phyloP scores from a whole-genome alignment of 1,140 invertebrate genomes.

The Camponotus pennsylvanicus region DNA sequence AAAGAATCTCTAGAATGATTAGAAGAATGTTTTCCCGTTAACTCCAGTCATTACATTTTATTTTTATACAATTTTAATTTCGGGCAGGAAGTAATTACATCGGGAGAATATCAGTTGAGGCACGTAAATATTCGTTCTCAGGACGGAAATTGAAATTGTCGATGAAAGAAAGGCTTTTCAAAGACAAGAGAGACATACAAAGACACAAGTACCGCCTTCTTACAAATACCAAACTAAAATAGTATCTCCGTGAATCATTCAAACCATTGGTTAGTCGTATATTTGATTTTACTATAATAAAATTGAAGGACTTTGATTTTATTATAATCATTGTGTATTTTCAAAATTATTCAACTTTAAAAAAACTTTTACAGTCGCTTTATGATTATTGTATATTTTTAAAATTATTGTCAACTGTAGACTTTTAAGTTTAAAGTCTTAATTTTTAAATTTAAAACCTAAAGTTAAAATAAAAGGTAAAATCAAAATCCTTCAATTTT shows the following conservation, averaged over 20 bases:
- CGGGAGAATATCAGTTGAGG: background rate
- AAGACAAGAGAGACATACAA: background rate
- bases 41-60: background rate
- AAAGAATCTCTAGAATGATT: conserved; percentile 21
- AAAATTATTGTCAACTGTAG: no score
- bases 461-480: no score
- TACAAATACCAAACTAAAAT: background rate
- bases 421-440: no score
- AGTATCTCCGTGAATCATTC: background rate
- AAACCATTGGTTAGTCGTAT: background rate
- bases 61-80: background rate
- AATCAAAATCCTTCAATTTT: no score
- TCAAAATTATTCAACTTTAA: no score
- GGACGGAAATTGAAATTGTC: background rate
- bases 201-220: background rate
- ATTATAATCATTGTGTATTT: background rate
- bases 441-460: no score
- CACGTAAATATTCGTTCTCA: background rate
- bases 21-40: background rate
- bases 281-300: background rate
- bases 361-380: no score
- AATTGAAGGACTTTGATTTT: no score
- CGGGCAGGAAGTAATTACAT: background rate
- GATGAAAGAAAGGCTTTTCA: background rate
- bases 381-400: no score